Conservation (phyloP, 64 coral and sea anemone species). For the Trachythela sp. region DNA sequence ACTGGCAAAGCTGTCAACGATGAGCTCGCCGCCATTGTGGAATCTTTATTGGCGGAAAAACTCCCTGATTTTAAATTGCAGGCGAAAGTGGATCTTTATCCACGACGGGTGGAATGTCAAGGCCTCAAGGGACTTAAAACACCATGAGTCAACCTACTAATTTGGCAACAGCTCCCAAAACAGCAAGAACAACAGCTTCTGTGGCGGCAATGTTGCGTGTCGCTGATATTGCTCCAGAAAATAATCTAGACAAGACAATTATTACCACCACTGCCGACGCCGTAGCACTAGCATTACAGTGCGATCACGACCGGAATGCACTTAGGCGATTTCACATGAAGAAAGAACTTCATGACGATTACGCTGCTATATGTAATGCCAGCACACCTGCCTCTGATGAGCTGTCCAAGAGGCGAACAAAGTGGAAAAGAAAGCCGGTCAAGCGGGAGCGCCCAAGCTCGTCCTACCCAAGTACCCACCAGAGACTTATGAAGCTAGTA, state of each 20-base stretch:
- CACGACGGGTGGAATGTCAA: conserved; percentile 13
- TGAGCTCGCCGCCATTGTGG: conserved; percentile 30
- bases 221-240: not conserved
- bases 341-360: conserved; percentile 3
- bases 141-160: conserved; percentile 39
- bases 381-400: not conserved
- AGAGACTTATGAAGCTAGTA: too few relatives aligned
- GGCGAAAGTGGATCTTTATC: conserved; percentile 36
- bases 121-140: conserved; percentile 36
- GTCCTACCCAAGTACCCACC: not conserved
- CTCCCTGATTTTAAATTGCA: conserved; percentile 25
- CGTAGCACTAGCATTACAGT: conserved; percentile 21
- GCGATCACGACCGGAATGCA: not conserved
- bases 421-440: not conserved
- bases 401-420: not conserved
- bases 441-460: not conserved
- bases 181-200: conserved; percentile 23
- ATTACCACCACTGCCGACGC: conserved; percentile 14
- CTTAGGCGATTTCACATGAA: not conserved
- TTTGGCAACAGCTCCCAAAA: conserved; percentile 34
- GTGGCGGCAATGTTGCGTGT: conserved; percentile 23
- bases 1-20: too few relatives aligned
- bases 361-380: not conserved
- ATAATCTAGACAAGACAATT: not conserved
- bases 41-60: not conserved